A percentile compares a stretch with the other conserved stretches of the same genome.
Conservation (phyloP, 2,113 vertebrate species). For the Anguilla japonica region DNA sequence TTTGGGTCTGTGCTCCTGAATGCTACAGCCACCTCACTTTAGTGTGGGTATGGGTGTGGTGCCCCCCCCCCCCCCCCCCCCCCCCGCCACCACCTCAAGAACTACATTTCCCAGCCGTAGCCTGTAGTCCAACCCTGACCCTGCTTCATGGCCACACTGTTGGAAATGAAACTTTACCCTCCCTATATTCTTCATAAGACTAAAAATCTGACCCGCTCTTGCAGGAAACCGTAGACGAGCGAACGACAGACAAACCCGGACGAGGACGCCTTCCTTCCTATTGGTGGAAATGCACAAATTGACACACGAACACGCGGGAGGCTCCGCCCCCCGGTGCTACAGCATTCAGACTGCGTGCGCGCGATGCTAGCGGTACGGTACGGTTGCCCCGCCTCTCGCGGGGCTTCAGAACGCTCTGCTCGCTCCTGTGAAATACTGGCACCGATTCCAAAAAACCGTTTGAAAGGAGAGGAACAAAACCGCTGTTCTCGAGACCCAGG, state of each 20-base stretch:
- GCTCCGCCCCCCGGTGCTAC: conserved; percentile 4
- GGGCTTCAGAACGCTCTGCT: conserved; percentile 2
- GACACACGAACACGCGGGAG: neutral
- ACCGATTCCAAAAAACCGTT: neutral
- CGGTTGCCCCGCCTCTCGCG: neutral
- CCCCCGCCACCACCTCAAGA: neutral
- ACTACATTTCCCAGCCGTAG: conserved; percentile 7
- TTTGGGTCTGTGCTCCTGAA: conserved; percentile 34
- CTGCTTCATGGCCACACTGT: neutral
- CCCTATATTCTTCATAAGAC: conserved; percentile 28
- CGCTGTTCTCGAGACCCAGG: neutral
- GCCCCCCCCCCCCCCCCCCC: too few species aligned
- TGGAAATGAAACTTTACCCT: neutral
- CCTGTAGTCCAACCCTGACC: conserved; percentile 1
- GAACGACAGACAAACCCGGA: neutral
- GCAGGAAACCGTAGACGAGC: conserved; percentile 19
- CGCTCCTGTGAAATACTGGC: conserved; percentile 16
- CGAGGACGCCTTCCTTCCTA: conserved; percentile 10
- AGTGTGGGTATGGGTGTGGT: too few species aligned
- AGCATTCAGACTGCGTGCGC: neutral
- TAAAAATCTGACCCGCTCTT: conserved; percentile 23
- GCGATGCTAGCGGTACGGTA: neutral
- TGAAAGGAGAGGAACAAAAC: neutral
- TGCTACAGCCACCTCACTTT: conserved; percentile 6
- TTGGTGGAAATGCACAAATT: conserved; percentile 15